A percentile compares a stretch with the other conserved stretches of the same genome.
Conservation (phyloP, 2,888 invertebrate genomes). For the Caenorhabditis sinica region DNA sequence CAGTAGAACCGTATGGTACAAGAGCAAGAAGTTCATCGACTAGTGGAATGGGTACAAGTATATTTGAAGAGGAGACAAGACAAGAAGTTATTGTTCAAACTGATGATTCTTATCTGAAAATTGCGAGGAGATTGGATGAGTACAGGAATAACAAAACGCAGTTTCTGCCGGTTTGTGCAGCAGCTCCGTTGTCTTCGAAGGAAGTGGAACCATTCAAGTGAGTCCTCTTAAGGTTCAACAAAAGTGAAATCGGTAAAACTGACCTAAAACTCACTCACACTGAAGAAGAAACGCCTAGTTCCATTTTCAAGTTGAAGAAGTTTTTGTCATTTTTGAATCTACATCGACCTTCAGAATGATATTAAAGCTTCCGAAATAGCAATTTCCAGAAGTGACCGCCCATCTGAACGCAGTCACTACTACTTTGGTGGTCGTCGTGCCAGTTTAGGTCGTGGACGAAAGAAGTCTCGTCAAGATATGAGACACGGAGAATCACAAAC, state of each 20-base stretch:
- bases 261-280: too few relatives aligned
- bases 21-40: constrained; percentile 71
- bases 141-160: constrained; percentile 73
- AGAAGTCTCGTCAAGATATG: constrained; percentile 50
- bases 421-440: constrained; percentile 59
- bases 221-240: too few relatives aligned
- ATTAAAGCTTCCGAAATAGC: neutral
- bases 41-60: constrained; percentile 69
- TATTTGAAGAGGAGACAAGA: constrained; percentile 70
- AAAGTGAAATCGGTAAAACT: too few relatives aligned
- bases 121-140: constrained; percentile 81
- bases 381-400: constrained; percentile 69
- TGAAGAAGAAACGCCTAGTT: too few relatives aligned
- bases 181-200: constrained; percentile 67
- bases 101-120: constrained; percentile 83
- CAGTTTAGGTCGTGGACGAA: constrained; percentile 52
- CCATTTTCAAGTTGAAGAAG: too few relatives aligned
- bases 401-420: constrained; percentile 65
- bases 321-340: too few relatives aligned
- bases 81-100: constrained; percentile 83
- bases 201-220: constrained; percentile 67
- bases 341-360: too few relatives aligned
- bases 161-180: constrained; percentile 75
- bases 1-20: constrained; percentile 39
- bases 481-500: constrained; percentile 64